Evolutionary conservation across 1,140 invertebrate species (phyloP).

Genomic region (Adelges cooleyi): DNA sequence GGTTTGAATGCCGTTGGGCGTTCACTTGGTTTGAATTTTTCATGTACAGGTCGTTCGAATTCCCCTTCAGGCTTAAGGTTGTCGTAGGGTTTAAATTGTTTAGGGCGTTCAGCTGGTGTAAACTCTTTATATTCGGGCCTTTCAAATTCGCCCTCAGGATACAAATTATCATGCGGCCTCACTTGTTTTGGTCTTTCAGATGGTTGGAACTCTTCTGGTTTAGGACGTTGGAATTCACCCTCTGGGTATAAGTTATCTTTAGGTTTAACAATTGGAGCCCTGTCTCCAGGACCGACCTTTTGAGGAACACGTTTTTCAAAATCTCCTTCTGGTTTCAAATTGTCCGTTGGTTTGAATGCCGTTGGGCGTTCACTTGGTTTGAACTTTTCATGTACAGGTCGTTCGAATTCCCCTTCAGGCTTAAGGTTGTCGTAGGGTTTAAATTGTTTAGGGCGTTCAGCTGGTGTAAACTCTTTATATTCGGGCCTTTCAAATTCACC

Average conservation of each 20-base stretch:
- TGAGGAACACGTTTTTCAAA: conserved; percentile 41
- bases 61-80: conserved; percentile 52
- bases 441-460: conserved; percentile 37
- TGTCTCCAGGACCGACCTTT: conserved; percentile 39
- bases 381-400: conserved; percentile 34
- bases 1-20: conserved; percentile 40
- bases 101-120: conserved; percentile 32
- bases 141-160: conserved; percentile 51
- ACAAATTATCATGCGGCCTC: conserved; percentile 43
- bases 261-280: conserved; percentile 40
- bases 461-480: conserved; percentile 28
- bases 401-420: conserved; percentile 41
- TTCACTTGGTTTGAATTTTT: conserved; percentile 35
- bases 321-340: conserved; percentile 45
- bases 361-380: conserved; percentile 34
- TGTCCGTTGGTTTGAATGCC: conserved; percentile 38
- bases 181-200: conserved; percentile 35
- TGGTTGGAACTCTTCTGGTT: conserved; percentile 33
- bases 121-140: conserved; percentile 35
- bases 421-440: conserved; percentile 38
- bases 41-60: conserved; percentile 38
- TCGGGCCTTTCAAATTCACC: conserved; percentile 36
- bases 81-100: conserved; percentile 42
- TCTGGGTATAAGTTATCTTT: conserved; percentile 42
- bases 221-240: conserved; percentile 41